Conservation (phyloP, 2,888 invertebrate genomes). For the Phania funesta region DNA sequence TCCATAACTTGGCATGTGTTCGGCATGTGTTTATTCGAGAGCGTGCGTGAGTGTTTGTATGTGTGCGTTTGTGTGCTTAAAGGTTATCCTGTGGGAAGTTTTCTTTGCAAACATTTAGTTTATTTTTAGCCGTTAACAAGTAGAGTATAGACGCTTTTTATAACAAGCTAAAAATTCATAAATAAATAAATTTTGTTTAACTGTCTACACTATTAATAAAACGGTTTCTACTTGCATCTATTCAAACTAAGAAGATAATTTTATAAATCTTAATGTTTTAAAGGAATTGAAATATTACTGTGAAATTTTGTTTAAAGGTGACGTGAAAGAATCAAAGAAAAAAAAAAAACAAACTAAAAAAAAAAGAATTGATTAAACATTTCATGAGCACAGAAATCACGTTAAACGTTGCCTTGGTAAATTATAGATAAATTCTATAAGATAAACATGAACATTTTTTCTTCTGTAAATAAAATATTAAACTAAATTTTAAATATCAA, state of each 20-base stretch:
- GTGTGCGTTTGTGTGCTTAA: not conserved
- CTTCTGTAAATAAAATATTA: conserved; percentile 1
- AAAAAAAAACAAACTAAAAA: not conserved
- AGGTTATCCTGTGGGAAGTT: conserved; percentile 65
- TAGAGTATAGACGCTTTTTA: conserved; percentile 63
- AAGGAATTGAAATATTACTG: not conserved
- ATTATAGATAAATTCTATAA: conserved; percentile 51
- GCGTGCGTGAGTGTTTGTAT: not conserved
- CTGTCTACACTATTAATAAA: conserved; percentile 36
- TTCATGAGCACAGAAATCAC: conserved; percentile 34
- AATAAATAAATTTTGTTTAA: conserved; percentile 3
- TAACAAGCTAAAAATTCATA: not conserved
- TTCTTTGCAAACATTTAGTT: conserved; percentile 61
- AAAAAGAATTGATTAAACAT: conserved; percentile 65
- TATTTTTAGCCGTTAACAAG: conserved; percentile 65
- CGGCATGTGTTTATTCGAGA: not conserved
- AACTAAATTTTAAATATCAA: not conserved
- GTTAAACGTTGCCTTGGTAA: conserved; percentile 63
- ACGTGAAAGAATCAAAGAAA: conserved; percentile 1
- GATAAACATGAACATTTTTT: conserved; percentile 41
- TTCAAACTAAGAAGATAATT: conserved; percentile 19
- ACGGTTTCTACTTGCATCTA: conserved; percentile 54
- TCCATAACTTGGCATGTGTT: too few species aligned
- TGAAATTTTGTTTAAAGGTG: conserved; percentile 19
- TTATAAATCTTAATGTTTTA: conserved; percentile 12